Conservation (phyloP, 2,888 invertebrate genomes). For the Rhagium mordax region DNA sequence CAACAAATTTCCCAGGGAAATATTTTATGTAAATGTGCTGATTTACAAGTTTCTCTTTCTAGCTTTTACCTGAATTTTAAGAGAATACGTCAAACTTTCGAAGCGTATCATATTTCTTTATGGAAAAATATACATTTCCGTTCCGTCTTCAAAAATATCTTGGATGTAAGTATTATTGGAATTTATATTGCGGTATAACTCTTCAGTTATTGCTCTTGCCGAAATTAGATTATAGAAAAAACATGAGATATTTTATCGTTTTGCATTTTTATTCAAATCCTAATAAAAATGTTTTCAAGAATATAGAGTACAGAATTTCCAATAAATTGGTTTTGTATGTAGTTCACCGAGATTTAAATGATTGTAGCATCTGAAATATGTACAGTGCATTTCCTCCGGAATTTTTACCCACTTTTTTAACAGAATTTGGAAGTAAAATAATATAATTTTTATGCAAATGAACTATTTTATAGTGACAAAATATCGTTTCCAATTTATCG, state of each 20-base stretch:
- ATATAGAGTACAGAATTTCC: not conserved
- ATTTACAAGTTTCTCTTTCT: conserved; percentile 31
- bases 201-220: conserved; percentile 17
- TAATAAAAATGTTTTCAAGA: not conserved
- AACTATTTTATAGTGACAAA: too few species aligned
- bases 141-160: conserved; percentile 23
- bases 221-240: conserved; percentile 6
- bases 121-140: conserved; percentile 28
- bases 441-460: too few species aligned
- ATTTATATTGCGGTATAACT: conserved; percentile 21
- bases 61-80: conserved; percentile 24
- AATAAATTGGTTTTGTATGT: not conserved
- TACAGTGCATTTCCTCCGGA: too few species aligned
- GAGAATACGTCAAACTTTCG: conserved; percentile 32
- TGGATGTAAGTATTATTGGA: conserved; percentile 25
- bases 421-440: not conserved
- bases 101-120: conserved; percentile 23
- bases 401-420: too few species aligned
- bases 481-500: too few species aligned
- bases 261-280: conserved; percentile 6
- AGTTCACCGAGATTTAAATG: not conserved
- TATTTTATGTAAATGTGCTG: conserved; percentile 30
- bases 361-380: not conserved
- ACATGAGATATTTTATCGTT: not conserved
- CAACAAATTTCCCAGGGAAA: not conserved